Evolutionary conservation across 2,888 invertebrate genomes (phyloP), one percentile per base, ranked within the genome.

Genomic region (Zelleria hepariella): DNA sequence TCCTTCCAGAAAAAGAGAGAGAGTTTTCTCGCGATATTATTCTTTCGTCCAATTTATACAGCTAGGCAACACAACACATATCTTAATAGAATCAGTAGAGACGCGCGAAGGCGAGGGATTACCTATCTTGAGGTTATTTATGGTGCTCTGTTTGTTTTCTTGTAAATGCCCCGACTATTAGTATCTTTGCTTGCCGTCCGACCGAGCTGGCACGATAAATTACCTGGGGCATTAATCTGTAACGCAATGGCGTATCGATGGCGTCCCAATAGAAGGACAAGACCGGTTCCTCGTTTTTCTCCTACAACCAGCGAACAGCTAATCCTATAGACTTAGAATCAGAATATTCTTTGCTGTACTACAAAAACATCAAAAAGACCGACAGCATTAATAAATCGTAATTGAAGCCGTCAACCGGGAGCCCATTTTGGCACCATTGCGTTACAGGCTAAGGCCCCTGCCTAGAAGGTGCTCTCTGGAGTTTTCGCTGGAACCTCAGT

Each of bases 21-120:
- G 32, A 42, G 32, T 42, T 42, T 4, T 42, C 32, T 4, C 32
- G 32, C 32, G 32, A 15, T 42, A 42, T 42, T 42, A 42, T 21
- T 54, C 54, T 54, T 26, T 26, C 54, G 18, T 26, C 54, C 54
- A 54, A 54, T 54, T 54, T 54, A 54, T 26, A 54, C 54, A 54
- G 54, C 25, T 26, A 54, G 26, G 26, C 25, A 25, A 15, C 25
- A 51, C 42, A 58, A 51, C 26, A 58, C 58, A 49, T 58, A 58
- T 58, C 58, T 58, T 58, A 58, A 58, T 58, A 58, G 51, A 58
- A 58, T 58, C 58, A 42, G 49, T 26, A 18, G 18, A 47, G 57
- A 48, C 47, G 48, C 57, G 47, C 18, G n/a, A 47, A 48, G 24
- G 27, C 49, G 27, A 18, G 21, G 58, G 58, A 58, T 58, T 58